Conservation (phyloP, 1,140 invertebrate species). For the Augochlora pura region DNA sequence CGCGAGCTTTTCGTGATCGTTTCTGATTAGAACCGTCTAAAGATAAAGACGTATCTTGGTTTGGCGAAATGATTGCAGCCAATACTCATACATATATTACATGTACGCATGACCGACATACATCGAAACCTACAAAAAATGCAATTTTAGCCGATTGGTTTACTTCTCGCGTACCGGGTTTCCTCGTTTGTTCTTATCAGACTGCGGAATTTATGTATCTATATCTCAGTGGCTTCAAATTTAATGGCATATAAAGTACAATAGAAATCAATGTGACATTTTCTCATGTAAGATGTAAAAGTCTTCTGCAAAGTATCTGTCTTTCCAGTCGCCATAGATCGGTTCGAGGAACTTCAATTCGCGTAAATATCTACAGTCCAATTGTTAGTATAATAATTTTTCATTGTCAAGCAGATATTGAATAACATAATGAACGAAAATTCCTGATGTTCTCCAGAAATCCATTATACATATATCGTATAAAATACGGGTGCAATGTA, state of each 20-base stretch:
- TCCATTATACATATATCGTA: not conserved
- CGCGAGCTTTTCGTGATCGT: not conserved
- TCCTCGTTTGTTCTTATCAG: not conserved
- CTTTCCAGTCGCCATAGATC: too few species aligned
- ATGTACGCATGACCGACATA: not conserved
- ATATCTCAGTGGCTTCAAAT: too few species aligned
- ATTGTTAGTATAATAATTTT: not conserved
- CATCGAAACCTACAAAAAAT: not conserved
- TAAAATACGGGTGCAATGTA: not conserved
- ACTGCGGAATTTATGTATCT: too few species aligned
- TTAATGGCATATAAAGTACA: too few species aligned
- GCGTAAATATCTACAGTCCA: too few species aligned
- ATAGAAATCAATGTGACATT: too few species aligned
- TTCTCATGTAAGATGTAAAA: too few species aligned
- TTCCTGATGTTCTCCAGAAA: not conserved
- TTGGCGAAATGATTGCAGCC: not conserved
- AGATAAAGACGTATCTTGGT: not conserved
- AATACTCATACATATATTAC: not conserved
- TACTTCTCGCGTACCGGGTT: not conserved
- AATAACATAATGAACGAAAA: not conserved
- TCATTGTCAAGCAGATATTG: not conserved
- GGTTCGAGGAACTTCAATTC: too few species aligned
- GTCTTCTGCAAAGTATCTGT: too few species aligned
- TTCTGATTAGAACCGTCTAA: too few species aligned
- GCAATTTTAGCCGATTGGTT: not conserved